These are phyloP conservation scores for Poeciliopsis turrubarensis DNA, from an alignment of 2,113 vertebrate species.

Conservation along the genomic window DNA sequence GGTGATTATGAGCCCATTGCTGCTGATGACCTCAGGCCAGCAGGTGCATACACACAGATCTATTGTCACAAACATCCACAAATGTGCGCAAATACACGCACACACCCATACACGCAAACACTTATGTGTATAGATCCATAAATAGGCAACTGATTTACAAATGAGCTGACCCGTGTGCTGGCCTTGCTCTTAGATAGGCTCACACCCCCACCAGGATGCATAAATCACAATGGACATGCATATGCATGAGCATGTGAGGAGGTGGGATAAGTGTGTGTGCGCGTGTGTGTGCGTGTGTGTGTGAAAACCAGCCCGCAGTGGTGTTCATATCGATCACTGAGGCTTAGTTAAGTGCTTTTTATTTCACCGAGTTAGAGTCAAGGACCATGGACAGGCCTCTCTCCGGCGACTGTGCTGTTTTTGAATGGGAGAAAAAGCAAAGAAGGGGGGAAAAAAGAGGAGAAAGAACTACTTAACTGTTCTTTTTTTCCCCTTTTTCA, in stretches of 20 bases:
- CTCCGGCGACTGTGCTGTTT: conserved; percentile 51
- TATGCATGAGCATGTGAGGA: conserved; percentile 78
- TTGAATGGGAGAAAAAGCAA: conserved; percentile 66
- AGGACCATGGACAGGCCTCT: conserved; percentile 71
- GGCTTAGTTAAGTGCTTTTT: conserved; percentile 82
- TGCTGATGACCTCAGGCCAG: conserved; percentile 50
- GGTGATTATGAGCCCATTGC: conserved; percentile 69
- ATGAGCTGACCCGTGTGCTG: conserved; percentile 80
- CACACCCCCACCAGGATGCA: conserved; percentile 70
- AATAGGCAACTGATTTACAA: conserved; percentile 80
- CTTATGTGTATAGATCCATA: conserved; percentile 59
- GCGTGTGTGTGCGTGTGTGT: conserved; percentile 18
- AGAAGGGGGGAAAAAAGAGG: conserved; percentile 40
- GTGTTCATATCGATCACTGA: conserved; percentile 75
- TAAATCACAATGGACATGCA: conserved; percentile 78
- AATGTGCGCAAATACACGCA: conserved; percentile 15
- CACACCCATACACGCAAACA: conserved; percentile 32
- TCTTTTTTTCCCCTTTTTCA: conserved; percentile 54
- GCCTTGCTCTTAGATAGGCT: conserved; percentile 77
- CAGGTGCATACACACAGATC: conserved; percentile 41
- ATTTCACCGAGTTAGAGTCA: conserved; percentile 81
- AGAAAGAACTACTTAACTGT: conserved; percentile 61
- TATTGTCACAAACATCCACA: conserved; percentile 54
- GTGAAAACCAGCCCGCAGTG: conserved; percentile 40
- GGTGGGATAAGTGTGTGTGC: conserved; percentile 64